Evolutionary conservation across 2,113 vertebrate species (phyloP), one percentile per base, ranked within the genome.

Genomic region (Mormyrus iriodes): DNA sequence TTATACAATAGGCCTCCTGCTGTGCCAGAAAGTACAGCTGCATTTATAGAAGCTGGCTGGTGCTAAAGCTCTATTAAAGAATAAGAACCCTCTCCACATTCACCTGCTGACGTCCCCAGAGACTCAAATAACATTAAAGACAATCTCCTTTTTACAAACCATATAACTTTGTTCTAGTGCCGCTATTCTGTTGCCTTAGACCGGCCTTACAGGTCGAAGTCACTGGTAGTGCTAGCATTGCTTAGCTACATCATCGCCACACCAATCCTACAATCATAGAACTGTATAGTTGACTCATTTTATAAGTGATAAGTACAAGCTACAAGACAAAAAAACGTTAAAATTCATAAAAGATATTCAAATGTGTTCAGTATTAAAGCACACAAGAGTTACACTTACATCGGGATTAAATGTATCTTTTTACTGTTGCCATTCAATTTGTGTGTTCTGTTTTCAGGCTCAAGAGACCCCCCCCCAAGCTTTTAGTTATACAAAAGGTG

Each of bases 281-380:
- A 79, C 73, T 35, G 61, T 88, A 55, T 48, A 73, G n/a, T 49
- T 51, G 12, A 88, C 13, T 88, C 42, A 9, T 49, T 88, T 46
- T 48, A 69, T n/a, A 39, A 65, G 58, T 69, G 86, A 58, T 88
- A 84, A 88, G 24, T 46, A 58, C 55, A 39, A 53, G 86, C 61
- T 53, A 53, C 86, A 87, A 87, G 27, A 87, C 49, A 58, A 69
- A 9, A 55, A 58, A 42, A 87, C n/a, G 6, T 84, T 55, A 87
- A 87, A 35, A 65, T 55, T 65, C 86, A 87, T 58, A 88, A 61
- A 88, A 88, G 61, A 88, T 69, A 76, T 46, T 76, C 44, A 88
- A 88, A 49, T 88, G 10, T 49, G 13, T 73, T 17, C 46, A 88
- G 61, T 88, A 73, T 73, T 76, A 48, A 73, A 49, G 19, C 87